phyloP scores from a whole-genome alignment of 2,113 vertebrate species.

The Chroicocephalus ridibundus region DNA sequence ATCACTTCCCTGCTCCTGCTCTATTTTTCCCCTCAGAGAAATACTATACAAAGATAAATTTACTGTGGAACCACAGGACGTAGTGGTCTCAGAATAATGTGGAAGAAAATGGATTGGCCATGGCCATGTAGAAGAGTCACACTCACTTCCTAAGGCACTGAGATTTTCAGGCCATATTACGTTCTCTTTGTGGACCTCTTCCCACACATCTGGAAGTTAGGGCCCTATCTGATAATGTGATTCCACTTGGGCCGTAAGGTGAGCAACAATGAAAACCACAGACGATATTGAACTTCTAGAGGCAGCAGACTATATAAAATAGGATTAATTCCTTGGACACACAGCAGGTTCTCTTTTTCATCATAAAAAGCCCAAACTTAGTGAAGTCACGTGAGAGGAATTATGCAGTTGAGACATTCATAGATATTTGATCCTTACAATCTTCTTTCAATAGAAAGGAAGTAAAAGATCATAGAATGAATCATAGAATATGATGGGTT shows the following conservation, averaged over 20 bases:
- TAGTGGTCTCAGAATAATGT: background rate
- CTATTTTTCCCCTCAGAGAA: background rate
- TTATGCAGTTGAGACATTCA: background rate
- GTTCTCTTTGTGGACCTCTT: background rate
- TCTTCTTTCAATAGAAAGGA: background rate
- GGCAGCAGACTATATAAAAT: background rate
- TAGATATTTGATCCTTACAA: background rate
- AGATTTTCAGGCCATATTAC: background rate
- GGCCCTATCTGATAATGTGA: background rate
- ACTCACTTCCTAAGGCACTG: background rate
- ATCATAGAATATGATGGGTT: no score
- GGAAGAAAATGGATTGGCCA: background rate
- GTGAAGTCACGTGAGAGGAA: background rate
- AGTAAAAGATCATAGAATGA: background rate
- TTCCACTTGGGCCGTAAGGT: background rate
- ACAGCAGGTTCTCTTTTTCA: background rate
- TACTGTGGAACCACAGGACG: background rate
- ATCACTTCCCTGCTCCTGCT: accelerated
- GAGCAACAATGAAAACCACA: background rate
- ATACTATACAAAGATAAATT: background rate
- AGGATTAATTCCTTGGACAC: background rate
- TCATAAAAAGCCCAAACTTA: background rate
- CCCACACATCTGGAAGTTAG: background rate
- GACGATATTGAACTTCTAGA: background rate
- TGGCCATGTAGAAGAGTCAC: background rate